These are phyloP conservation scores for Argyrosomus japonicus DNA, from an alignment of 2,113 vertebrate genomes.

Conservation along the genomic window DNA sequence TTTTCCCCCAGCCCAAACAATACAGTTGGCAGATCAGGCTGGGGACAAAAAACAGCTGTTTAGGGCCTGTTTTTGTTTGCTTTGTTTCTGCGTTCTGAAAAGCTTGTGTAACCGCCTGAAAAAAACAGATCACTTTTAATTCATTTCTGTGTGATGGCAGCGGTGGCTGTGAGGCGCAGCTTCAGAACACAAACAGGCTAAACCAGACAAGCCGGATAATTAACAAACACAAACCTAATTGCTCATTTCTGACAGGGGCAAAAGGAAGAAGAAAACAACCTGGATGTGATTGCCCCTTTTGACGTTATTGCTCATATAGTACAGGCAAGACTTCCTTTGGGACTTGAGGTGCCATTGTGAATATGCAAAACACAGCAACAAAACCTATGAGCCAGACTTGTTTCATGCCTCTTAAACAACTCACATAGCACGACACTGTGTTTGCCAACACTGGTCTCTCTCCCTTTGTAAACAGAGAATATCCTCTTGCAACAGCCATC, in stretches of 20 bases:
- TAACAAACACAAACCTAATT: slow-evolving; percentile 88
- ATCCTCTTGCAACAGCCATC: slow-evolving; percentile 51
- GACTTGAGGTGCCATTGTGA: slow-evolving; percentile 70
- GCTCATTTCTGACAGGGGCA: slow-evolving; percentile 86
- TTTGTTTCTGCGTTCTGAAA: slow-evolving; percentile 78
- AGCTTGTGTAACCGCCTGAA: slow-evolving; percentile 78
- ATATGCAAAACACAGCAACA: slow-evolving; percentile 64
- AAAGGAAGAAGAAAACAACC: slow-evolving; percentile 84
- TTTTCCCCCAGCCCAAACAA: slow-evolving; percentile 69
- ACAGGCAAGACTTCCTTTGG: slow-evolving; percentile 67
- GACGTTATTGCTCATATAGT: slow-evolving; percentile 69
- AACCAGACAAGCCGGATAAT: slow-evolving; percentile 86
- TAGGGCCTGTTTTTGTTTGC: slow-evolving; percentile 81
- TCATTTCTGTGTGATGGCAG: slow-evolving; percentile 80
- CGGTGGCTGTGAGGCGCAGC: slow-evolving; percentile 79
- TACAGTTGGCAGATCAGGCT: slow-evolving; percentile 78
- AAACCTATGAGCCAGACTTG: slow-evolving; percentile 61
- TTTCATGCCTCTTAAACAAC: slow-evolving; percentile 64
- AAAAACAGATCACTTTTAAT: slow-evolving; percentile 82
- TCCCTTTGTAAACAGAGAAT: slow-evolving; percentile 62
- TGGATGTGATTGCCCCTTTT: slow-evolving; percentile 80
- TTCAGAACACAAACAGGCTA: slow-evolving; percentile 83
- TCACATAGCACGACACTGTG: slow-evolving; percentile 56
- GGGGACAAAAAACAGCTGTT: slow-evolving; percentile 81
- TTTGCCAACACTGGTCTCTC: slow-evolving; percentile 66